These are phyloP conservation scores for Riptortus pedestris DNA, from an alignment of 1,140 invertebrate species.

Conservation along the genomic window DNA sequence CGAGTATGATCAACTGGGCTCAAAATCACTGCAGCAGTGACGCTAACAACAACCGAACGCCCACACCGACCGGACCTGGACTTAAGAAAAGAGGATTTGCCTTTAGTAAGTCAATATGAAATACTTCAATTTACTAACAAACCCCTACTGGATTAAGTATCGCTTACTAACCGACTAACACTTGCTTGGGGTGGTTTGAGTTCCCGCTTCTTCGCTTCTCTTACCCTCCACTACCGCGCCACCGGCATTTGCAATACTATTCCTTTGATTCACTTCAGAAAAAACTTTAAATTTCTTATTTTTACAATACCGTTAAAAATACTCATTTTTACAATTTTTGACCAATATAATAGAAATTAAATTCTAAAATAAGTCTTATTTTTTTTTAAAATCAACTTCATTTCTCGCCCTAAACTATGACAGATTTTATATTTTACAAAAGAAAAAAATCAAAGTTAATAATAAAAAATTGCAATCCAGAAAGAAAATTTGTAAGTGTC, in stretches of 20 bases:
- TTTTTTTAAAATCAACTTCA: no score
- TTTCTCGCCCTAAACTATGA: no score
- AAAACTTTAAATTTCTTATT: neutral
- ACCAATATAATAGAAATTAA: no score
- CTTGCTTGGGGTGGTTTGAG: neutral
- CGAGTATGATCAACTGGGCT: conserved; percentile 27
- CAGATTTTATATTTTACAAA: no score
- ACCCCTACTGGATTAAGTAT: neutral
- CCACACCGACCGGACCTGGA: conserved; percentile 7
- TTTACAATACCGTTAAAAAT: neutral
- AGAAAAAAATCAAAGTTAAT: no score
- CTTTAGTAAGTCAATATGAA: conserved; percentile 20
- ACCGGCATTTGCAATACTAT: neutral
- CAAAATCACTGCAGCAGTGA: conserved; percentile 26
- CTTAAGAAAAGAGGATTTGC: conserved; percentile 25
- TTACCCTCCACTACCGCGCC: conserved; percentile 1
- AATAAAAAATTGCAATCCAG: no score
- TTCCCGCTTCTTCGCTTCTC: conserved; percentile 6
- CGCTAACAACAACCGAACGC: conserved; percentile 27
- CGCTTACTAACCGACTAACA: conserved; percentile 15
- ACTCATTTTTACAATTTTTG: neutral
- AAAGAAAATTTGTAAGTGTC: no score
- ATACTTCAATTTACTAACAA: neutral
- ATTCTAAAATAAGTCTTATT: no score
- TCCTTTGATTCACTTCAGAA: neutral